Conservation (phyloP, 2,888 invertebrate species). For the Hirtodrosophila confusa region DNA sequence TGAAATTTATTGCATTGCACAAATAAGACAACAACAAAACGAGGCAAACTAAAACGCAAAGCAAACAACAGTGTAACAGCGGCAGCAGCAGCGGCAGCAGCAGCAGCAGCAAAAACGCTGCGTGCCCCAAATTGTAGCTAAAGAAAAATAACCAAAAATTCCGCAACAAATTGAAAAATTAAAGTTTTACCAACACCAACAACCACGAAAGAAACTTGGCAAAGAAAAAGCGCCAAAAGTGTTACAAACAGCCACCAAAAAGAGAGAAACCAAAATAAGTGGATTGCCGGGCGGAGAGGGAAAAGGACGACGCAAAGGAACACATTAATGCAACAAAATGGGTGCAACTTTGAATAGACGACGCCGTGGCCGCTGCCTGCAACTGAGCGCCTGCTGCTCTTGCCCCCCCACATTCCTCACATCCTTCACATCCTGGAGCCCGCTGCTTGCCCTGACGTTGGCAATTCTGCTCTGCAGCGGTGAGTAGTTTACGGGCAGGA, state of each 20-base stretch:
- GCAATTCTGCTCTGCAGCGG: constrained; percentile 42
- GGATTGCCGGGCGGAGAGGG: neutral
- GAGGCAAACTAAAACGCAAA: constrained; percentile 61
- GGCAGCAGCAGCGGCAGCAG: constrained; percentile 9
- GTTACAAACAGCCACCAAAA: constrained; percentile 46
- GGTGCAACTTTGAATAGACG: constrained; percentile 67
- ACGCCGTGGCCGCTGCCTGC: constrained; percentile 41
- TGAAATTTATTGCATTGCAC: constrained; percentile 76
- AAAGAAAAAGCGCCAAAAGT: constrained; percentile 48
- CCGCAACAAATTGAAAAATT: constrained; percentile 78
- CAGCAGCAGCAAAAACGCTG: constrained; percentile 12
- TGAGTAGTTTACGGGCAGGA: constrained; percentile 40
- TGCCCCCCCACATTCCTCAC: constrained; percentile 3
- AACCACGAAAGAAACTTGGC: constrained; percentile 58
- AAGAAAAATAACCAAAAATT: constrained; percentile 72
- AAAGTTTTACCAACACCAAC: constrained; percentile 62
- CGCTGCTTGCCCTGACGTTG: constrained; percentile 35
- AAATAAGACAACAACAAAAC: constrained; percentile 72
- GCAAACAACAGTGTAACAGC: constrained; percentile 54
- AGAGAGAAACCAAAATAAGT: constrained; percentile 27
- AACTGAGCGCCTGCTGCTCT: constrained; percentile 18
- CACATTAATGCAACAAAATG: constrained; percentile 69
- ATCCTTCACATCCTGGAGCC: constrained; percentile 27
- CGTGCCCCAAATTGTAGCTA: constrained; percentile 47
- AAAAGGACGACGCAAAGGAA: constrained; percentile 25